Conservation (phyloP, 2,888 invertebrate genomes). For the Meandrusa payeni region DNA sequence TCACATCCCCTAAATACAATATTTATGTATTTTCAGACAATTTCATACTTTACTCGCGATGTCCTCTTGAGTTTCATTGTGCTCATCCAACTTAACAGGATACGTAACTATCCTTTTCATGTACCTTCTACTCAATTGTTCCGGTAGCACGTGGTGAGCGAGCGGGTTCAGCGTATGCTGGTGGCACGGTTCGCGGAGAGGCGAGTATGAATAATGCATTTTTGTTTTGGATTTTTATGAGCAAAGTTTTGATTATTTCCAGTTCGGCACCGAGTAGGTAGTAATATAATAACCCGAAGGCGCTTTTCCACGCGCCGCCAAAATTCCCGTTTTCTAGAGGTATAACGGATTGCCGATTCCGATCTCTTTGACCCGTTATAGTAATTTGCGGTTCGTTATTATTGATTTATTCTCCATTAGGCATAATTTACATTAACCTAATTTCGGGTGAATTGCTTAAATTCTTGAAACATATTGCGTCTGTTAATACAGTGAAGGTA, state of each 20-base stretch:
- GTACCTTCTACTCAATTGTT: conserved; percentile 37
- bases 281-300: conserved; percentile 50
- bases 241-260: conserved; percentile 81
- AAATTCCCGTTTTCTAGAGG: conserved; percentile 41
- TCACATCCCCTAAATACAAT: conserved; percentile 69
- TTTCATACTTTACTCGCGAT: conserved; percentile 72
- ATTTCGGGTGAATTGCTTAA: conserved; percentile 19
- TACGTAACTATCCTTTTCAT: conserved; percentile 43
- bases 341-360: conserved; percentile 41
- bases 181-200: conserved; percentile 56
- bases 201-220: conserved; percentile 80
- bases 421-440: conserved; percentile 21
- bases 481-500: conserved; percentile 8
- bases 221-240: conserved; percentile 81
- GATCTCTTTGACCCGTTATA: conserved; percentile 50
- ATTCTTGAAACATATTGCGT: conserved; percentile 18
- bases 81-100: conserved; percentile 50
- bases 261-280: conserved; percentile 71
- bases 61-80: conserved; percentile 57
- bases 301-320: conserved; percentile 54
- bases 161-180: conserved; percentile 46
- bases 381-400: conserved; percentile 48
- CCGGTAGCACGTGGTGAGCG: conserved; percentile 38
- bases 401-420: conserved; percentile 35
- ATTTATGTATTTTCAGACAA: conserved; percentile 78